Conservation (phyloP, 2,113 vertebrate genomes). For the Archilochus colubris region DNA sequence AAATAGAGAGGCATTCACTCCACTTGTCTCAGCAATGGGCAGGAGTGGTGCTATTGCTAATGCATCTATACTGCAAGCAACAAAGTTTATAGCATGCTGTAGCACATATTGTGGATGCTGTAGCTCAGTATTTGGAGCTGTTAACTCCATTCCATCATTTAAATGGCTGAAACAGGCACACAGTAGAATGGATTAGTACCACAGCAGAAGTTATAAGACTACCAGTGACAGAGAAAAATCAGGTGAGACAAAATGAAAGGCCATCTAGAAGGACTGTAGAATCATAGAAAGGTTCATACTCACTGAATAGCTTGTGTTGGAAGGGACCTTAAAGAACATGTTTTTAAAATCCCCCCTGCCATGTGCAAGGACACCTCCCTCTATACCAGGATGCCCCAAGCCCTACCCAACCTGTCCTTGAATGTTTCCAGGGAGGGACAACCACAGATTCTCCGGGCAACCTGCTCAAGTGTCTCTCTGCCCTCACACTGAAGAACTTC, state of each 20-base stretch:
- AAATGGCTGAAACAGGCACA: not conserved
- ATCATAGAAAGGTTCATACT: not conserved
- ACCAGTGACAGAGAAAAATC: not conserved
- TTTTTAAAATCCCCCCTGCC: too few species aligned
- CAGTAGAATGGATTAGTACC: not conserved
- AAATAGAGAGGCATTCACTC: not conserved
- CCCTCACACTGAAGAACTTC: too few species aligned
- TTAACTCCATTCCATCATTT: not conserved
- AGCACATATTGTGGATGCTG: not conserved
- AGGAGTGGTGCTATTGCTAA: not conserved
- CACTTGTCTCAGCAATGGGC: not conserved
- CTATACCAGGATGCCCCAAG: too few species aligned
- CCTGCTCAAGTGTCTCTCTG: too few species aligned
- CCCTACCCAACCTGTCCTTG: too few species aligned
- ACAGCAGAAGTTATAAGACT: not conserved
- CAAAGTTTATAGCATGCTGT: too few species aligned
- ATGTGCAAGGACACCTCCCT: too few species aligned
- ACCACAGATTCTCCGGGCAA: too few species aligned
- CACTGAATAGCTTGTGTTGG: too few species aligned
- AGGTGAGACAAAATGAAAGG: not conserved
- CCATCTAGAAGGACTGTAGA: not conserved
- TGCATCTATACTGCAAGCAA: accelerated
- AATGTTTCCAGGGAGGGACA: too few species aligned
- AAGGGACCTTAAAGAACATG: too few species aligned
- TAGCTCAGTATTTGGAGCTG: not conserved